A percentile compares a stretch with the other conserved stretches of the same genome.
Conservation (phyloP, 1,140 invertebrate genomes). For the Lutraria rhynchaena region DNA sequence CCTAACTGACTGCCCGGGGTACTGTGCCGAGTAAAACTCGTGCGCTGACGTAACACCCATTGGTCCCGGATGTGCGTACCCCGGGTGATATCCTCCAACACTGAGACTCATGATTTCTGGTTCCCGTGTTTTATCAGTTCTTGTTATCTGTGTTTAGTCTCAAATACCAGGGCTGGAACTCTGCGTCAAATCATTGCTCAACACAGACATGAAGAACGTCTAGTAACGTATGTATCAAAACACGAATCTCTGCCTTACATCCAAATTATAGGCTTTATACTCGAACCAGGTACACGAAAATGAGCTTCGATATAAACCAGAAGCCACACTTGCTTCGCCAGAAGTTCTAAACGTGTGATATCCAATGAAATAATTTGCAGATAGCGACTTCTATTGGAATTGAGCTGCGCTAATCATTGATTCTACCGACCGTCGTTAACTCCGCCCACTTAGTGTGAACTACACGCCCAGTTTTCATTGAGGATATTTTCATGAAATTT, state of each 20-base stretch:
- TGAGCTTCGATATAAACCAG: constrained; percentile 46
- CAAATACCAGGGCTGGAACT: constrained; percentile 49
- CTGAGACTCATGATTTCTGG: constrained; percentile 65
- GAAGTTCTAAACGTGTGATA: constrained; percentile 46
- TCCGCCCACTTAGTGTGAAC: constrained; percentile 20
- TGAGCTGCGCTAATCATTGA: background rate
- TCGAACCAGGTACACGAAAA: constrained; percentile 2
- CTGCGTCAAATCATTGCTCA: constrained; percentile 57
- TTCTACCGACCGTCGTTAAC: background rate
- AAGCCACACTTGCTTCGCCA: constrained; percentile 25
- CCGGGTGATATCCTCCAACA: constrained; percentile 68
- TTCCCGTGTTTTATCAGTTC: constrained; percentile 51
- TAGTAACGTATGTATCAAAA: constrained; percentile 57
- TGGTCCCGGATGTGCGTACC: constrained; percentile 69
- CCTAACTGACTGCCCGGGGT: constrained; percentile 58
- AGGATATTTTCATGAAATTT: background rate
- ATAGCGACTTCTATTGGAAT: constrained; percentile 19
- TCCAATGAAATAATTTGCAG: constrained; percentile 58
- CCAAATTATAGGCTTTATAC: constrained; percentile 60
- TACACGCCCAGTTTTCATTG: constrained; percentile 12
- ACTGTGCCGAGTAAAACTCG: constrained; percentile 65
- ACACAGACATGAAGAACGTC: constrained; percentile 47
- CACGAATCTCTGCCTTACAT: constrained; percentile 53
- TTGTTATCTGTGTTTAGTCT: constrained; percentile 62
- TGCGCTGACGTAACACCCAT: constrained; percentile 61